phyloP scores from a whole-genome alignment of 2,113 vertebrate genomes.

The Spheniscus mendiculus region DNA sequence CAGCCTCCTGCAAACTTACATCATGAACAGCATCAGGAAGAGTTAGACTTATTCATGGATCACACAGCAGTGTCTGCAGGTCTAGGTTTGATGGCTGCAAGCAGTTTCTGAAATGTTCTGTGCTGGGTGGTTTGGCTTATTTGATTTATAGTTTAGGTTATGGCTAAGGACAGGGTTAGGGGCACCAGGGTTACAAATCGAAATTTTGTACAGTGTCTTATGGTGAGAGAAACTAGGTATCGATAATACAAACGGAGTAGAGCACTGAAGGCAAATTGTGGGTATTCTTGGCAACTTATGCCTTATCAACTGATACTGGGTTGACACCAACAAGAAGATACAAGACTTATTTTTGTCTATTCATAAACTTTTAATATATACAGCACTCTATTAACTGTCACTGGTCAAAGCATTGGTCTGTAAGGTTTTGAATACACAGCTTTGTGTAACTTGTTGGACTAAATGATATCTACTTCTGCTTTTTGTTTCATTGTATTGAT shows the following conservation, averaged over 20 bases:
- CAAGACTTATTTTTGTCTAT: background rate
- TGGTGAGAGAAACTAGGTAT: background rate
- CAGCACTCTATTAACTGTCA: accelerated
- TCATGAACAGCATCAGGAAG: background rate
- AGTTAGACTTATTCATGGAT: background rate
- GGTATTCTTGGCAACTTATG: background rate
- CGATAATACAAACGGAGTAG: background rate
- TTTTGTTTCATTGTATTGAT: background rate
- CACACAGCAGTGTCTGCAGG: background rate
- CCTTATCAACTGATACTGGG: background rate
- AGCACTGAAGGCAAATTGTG: background rate
- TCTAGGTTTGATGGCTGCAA: background rate
- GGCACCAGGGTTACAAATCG: background rate
- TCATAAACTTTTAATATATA: background rate
- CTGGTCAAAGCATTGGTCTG: background rate
- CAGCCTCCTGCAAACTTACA: too few species aligned
- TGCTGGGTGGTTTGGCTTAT: background rate
- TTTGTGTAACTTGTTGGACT: background rate
- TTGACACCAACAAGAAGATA: background rate
- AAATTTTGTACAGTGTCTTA: background rate
- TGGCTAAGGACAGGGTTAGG: background rate
- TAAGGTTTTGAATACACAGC: background rate
- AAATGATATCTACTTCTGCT: background rate
- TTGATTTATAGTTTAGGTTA: background rate
- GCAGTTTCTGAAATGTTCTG: background rate